Evolutionary conservation across 2,113 vertebrate species (phyloP), one percentile per base, ranked within the genome.

Genomic region (Petrocephalus microphthalmus): DNA sequence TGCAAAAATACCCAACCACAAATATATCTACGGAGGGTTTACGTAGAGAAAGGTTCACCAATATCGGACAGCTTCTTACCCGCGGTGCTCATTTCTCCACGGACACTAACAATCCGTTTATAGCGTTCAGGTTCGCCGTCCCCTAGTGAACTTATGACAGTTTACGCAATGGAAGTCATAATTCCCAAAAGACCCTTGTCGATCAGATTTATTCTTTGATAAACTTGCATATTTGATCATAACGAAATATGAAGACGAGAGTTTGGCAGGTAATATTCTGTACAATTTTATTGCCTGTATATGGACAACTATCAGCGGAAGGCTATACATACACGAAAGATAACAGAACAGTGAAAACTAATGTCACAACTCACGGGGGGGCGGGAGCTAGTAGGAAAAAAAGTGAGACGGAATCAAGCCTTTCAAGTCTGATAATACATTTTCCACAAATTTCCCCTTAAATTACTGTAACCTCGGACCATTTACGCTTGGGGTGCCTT

Each of bases 251-350:
- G 45, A 47, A 82, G 29, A 82, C 19, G 15, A 49, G 20, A 83
- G 42, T 22, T n/a, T 17, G 7, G 29, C 64, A 86, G 57, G 52
- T 85, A 84, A 86, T 91, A 90, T 96, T 98, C 97, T 99, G 96
- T 99, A 99, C 98, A 99, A 94, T 96, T 98, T 98, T 97, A 96
- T 96, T 97, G 96, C 95, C 95, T 94, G 95, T 97, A 97, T 97
- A 94, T 96, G 95, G 95, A 96, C 95, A 96, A 97, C 95, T 95
- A 95, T 97, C 97, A 99, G 97, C 97, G 96, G 95, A 96, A 96
- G 96, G 97, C 96, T 97, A 97, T 97, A 98, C 98, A 99, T 97
- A 97, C 97, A 97, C 95, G 91, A 96, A 83, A 93, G 93, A 94
- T 93, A 95, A 95, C 94, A 95, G 90, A 95, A 97, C 95, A 95